Conservation (phyloP, 2,797 vertebrate species). For the Sternarchorhynchus goeldii region DNA sequence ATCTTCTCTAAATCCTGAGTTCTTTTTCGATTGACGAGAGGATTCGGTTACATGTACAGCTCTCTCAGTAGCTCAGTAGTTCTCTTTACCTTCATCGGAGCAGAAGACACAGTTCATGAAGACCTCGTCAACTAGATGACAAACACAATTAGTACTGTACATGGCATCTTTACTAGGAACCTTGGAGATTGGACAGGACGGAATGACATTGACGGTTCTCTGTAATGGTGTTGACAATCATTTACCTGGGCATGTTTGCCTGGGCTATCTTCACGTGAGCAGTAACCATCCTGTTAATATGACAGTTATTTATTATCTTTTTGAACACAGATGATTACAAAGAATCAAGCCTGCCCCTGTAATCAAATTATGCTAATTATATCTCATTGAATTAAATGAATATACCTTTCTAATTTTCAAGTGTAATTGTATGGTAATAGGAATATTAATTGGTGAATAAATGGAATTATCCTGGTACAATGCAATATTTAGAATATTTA, state of each 20-base stretch:
- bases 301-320: not conserved
- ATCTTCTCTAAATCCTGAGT: not conserved
- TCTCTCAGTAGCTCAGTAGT: not conserved
- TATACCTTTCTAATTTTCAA: slow-evolving; percentile 33
- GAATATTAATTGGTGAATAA: slow-evolving; percentile 32
- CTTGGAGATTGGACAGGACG: not conserved
- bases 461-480: slow-evolving; percentile 14
- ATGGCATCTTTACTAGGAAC: not conserved
- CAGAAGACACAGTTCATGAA: not conserved
- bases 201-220: not conserved
- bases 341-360: not conserved
- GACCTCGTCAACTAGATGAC: slow-evolving; percentile 2
- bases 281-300: not conserved
- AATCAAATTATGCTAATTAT: slow-evolving; percentile 39
- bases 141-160: not conserved
- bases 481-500: not conserved
- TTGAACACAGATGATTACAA: slow-evolving; percentile 3
- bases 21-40: not conserved
- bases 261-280: not conserved
- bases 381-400: slow-evolving; percentile 32
- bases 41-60: not conserved
- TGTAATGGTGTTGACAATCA: not conserved
- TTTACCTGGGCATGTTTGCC: slow-evolving; percentile 10
- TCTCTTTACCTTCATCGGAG: slow-evolving; percentile 9
- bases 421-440: slow-evolving; percentile 27